Conservation (phyloP, 2,888 invertebrate species). For the Dryococelus australis region DNA sequence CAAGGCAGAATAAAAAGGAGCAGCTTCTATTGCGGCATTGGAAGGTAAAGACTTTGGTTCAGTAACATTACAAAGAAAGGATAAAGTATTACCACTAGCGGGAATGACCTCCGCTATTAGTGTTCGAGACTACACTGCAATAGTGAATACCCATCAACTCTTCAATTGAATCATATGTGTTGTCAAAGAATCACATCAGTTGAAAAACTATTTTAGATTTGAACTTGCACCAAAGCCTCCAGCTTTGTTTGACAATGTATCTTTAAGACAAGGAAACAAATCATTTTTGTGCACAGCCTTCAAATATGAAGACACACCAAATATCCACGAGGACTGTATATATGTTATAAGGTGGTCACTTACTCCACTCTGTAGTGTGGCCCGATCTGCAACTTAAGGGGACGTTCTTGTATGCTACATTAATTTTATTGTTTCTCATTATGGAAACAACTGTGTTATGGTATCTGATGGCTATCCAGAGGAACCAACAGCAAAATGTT, state of each 20-base stretch:
- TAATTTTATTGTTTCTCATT: no score
- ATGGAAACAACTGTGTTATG: not conserved
- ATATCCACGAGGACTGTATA: not conserved
- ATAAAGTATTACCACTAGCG: not conserved
- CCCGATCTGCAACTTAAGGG: not conserved
- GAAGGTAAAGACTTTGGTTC: no score
- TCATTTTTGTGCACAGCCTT: no score
- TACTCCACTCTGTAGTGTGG: no score
- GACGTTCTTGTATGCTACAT: no score
- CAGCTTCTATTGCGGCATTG: no score
- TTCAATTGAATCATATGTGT: not conserved
- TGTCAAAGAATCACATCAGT: no score
- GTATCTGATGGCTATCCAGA: not conserved
- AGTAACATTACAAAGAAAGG: no score
- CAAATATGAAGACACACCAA: not conserved
- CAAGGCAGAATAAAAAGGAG: not conserved
- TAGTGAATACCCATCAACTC: not conserved
- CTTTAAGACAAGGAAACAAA: no score
- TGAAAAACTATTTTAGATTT: no score
- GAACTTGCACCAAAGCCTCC: no score
- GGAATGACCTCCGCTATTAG: not conserved
- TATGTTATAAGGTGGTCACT: not conserved
- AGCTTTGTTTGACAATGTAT: no score
- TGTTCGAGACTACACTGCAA: not conserved
- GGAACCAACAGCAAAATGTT: not conserved